Evolutionary conservation across 2,797 vertebrate genomes (phyloP).

Genomic region (Pagetopsis macropterus): DNA sequence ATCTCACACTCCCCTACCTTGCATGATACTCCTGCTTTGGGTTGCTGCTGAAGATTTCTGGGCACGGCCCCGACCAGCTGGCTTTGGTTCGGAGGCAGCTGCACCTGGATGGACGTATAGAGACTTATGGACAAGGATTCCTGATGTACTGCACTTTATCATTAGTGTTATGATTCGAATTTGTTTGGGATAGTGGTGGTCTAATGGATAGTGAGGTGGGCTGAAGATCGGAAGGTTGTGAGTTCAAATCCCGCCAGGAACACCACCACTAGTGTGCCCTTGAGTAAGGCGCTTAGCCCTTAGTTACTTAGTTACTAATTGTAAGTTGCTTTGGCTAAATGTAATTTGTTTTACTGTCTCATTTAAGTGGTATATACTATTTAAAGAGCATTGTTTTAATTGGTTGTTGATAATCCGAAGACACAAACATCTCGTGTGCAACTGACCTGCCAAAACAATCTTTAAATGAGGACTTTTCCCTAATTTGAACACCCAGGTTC

Average conservation of each 20-base stretch:
- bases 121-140: background rate
- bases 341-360: too few relatives aligned
- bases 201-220: too few relatives aligned
- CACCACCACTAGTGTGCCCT: too few relatives aligned
- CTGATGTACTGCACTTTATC: background rate
- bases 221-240: too few relatives aligned
- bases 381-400: background rate
- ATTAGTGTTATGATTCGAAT: background rate
- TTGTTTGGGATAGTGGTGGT: too few relatives aligned
- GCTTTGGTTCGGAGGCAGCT: conserved; percentile 68
- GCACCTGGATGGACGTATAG: conserved; percentile 59
- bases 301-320: too few relatives aligned
- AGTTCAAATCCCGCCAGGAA: too few relatives aligned
- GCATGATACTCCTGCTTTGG: conserved; percentile 80
- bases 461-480: background rate
- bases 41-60: conserved; percentile 66
- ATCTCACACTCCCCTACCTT: conserved; percentile 66
- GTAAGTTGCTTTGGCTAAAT: too few relatives aligned
- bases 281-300: too few relatives aligned
- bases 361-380: background rate
- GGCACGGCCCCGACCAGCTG: conserved; percentile 66
- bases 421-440: too few relatives aligned
- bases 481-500: background rate
- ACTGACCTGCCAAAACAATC: too few relatives aligned
- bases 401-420: too few relatives aligned